phyloP scores from a whole-genome alignment of 2,797 vertebrate genomes.

The Meda fulgida region DNA sequence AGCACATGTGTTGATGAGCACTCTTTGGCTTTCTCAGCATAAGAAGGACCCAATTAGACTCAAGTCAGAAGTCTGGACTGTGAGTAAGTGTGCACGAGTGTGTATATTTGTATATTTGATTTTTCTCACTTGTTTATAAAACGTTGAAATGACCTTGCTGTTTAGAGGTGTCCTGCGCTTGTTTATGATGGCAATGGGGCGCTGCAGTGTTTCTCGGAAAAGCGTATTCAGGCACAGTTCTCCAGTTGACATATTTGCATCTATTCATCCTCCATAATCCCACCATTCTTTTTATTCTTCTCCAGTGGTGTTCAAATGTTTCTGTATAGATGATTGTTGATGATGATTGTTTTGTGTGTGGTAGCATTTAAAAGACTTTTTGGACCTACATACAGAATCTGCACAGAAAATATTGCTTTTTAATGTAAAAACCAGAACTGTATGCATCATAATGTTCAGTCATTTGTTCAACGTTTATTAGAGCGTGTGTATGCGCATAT shows the following conservation, averaged over 20 bases:
- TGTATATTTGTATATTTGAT: constrained; percentile 16
- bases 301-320: background rate
- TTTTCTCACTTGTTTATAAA: constrained; percentile 15
- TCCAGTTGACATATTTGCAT: background rate
- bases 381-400: background rate
- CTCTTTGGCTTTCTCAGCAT: constrained; percentile 43
- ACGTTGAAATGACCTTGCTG: constrained; percentile 33
- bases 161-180: background rate
- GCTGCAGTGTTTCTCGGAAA: background rate
- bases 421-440: background rate
- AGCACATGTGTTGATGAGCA: constrained; percentile 52
- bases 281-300: background rate
- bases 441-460: background rate
- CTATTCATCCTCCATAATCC: background rate
- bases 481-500: constrained; percentile 10
- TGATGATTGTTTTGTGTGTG: no score
- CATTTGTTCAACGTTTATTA: background rate
- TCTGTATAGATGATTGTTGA: background rate
- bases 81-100: constrained; percentile 1
- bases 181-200: background rate
- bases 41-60: constrained; percentile 46
- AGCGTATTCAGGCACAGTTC: background rate
- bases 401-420: background rate
- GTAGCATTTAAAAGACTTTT: background rate
- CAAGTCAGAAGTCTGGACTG: constrained; percentile 23